A percentile compares a stretch with the other conserved stretches of the same genome.
Conservation (phyloP, 2,113 vertebrate genomes). For the Gymnarchus niloticus region DNA sequence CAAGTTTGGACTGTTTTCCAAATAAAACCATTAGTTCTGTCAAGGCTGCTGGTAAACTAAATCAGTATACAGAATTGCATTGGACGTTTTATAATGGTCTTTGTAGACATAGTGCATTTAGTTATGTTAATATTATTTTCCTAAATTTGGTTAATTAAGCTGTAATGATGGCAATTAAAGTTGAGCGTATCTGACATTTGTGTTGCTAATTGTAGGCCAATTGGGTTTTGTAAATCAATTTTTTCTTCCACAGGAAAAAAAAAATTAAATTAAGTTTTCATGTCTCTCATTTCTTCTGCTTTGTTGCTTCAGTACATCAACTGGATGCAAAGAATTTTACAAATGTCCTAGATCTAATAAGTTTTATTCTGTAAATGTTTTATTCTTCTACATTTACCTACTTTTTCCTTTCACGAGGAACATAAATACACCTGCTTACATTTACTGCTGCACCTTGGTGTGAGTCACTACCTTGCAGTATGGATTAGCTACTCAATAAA, state of each 20-base stretch:
- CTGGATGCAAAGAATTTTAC: background rate
- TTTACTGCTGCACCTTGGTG: conserved; percentile 11
- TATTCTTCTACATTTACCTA: background rate
- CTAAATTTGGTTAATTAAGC: conserved; percentile 53
- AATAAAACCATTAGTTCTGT: conserved; percentile 45
- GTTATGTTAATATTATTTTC: conserved; percentile 54
- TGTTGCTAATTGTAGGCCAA: conserved; percentile 47
- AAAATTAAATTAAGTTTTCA: background rate
- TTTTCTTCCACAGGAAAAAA: background rate
- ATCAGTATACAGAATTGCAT: conserved; percentile 42
- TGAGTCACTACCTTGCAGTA: conserved; percentile 32
- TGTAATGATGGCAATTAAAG: conserved; percentile 43
- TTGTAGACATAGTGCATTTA: conserved; percentile 44
- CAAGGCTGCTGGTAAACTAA: conserved; percentile 36
- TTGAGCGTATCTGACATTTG: conserved; percentile 50
- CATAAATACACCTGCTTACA: background rate
- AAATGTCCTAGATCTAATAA: too few relatives aligned
- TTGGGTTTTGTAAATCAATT: conserved; percentile 30
- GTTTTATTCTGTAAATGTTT: background rate
- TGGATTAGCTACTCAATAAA: conserved; percentile 36
- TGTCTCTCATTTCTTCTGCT: background rate
- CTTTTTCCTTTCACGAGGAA: background rate
- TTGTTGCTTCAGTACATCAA: background rate
- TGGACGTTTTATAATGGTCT: conserved; percentile 47
- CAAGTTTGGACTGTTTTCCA: conserved; percentile 24